Evolutionary conservation across 2,113 vertebrate genomes (phyloP).

Genomic region (Apodemus sylvaticus): DNA sequence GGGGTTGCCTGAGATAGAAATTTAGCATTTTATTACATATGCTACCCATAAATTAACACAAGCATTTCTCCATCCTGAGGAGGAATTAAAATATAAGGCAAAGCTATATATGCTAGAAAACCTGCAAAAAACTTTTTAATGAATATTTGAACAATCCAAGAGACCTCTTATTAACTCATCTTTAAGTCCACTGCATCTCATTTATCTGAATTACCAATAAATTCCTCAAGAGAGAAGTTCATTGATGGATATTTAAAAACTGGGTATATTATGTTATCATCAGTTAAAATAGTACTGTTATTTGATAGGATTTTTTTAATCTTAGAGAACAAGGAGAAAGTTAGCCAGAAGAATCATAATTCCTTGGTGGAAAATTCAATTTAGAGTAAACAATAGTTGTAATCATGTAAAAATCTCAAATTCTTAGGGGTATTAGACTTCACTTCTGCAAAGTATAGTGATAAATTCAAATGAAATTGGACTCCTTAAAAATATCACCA

Average conservation of each 20-base stretch:
- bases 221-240: not conserved
- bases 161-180: not conserved
- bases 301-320: not conserved
- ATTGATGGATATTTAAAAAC: not conserved
- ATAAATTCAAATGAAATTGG: slow-evolving; percentile 37
- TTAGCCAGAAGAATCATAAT: not conserved
- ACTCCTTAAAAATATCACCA: slow-evolving; percentile 32
- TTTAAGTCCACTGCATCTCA: not conserved
- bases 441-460: slow-evolving; percentile 18
- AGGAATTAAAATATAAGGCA: not conserved
- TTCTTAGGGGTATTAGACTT: slow-evolving; percentile 32
- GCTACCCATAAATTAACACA: not conserved
- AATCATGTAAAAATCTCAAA: slow-evolving; percentile 49
- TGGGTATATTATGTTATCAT: not conserved
- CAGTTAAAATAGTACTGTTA: not conserved
- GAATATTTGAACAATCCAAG: not conserved
- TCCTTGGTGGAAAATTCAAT: slow-evolving; percentile 5
- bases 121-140: not conserved
- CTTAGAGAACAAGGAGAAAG: not conserved
- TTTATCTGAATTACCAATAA: slow-evolving; percentile 42
- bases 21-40: not conserved
- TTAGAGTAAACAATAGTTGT: slow-evolving; percentile 8
- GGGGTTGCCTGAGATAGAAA: not conserved
- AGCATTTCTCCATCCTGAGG: not conserved
- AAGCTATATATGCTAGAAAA: not conserved